Conservation (phyloP, 2,113 vertebrate species). For the Microtus richardsoni region DNA sequence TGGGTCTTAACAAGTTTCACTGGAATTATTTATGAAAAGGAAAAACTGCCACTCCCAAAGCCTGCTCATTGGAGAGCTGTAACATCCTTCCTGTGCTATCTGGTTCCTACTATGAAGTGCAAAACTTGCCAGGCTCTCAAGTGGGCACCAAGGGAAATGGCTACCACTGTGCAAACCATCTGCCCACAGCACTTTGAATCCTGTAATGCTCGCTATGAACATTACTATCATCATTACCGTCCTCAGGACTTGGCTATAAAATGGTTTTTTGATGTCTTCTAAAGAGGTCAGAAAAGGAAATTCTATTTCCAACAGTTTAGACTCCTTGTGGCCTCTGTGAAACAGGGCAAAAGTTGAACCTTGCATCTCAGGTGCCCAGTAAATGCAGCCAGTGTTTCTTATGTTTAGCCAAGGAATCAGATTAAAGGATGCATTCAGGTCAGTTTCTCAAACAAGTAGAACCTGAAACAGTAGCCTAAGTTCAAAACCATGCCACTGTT, state of each 20-base stretch:
- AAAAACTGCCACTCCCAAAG: not conserved
- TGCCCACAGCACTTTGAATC: constrained; percentile 33
- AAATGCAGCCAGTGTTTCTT: not conserved
- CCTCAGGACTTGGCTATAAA: not conserved
- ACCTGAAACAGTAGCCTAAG: not conserved
- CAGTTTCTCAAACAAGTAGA: not conserved
- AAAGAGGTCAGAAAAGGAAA: constrained; percentile 38
- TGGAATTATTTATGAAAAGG: not conserved
- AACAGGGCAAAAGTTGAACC: not conserved
- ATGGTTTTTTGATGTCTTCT: not conserved
- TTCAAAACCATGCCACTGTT: not conserved
- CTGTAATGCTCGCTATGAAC: not conserved
- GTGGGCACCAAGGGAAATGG: not conserved
- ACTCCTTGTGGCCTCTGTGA: not conserved
- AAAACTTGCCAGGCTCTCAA: not conserved
- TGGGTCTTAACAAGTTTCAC: not conserved
- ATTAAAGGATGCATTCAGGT: constrained; percentile 3
- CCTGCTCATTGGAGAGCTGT: not conserved
- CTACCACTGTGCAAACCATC: not conserved
- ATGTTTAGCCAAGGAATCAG: not conserved
- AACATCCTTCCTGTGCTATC: not conserved
- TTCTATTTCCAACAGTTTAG: not conserved
- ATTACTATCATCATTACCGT: constrained; percentile 21
- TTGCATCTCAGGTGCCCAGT: not conserved
- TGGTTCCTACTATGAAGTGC: not conserved